Evolutionary conservation across 1,140 invertebrate genomes (phyloP).

Genomic region (Brachionus rotundiformis): DNA sequence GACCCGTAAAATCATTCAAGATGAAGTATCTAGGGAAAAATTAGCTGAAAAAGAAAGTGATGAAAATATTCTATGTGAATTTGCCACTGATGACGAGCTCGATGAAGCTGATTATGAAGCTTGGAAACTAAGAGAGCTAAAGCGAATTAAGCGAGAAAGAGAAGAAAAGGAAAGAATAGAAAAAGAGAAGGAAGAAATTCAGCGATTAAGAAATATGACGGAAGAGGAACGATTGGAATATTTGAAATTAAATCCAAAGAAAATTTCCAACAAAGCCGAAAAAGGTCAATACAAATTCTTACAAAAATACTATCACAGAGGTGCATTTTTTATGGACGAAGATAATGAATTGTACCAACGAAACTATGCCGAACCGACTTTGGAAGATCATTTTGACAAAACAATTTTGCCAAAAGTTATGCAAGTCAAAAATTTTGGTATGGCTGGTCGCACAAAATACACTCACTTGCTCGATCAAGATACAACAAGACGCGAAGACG

Average conservation of each 20-base stretch:
- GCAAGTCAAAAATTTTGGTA: constrained; percentile 99
- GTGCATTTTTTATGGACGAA: constrained; percentile 93
- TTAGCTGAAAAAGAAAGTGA: constrained; percentile 70
- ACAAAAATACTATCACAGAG: constrained; percentile 99
- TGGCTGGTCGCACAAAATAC: constrained; percentile 96
- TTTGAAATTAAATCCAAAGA: constrained; percentile 84
- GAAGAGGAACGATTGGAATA: constrained; percentile 92
- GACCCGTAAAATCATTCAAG: constrained; percentile 85
- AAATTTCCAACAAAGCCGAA: constrained; percentile 86
- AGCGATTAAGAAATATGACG: constrained; percentile 86
- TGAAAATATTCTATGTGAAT: constrained; percentile 69
- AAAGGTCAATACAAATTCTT: constrained; percentile 99
- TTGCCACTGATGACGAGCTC: constrained; percentile 95
- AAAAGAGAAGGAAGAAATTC: constrained; percentile 83
- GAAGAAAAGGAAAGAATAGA: constrained; percentile 80
- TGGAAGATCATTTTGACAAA: constrained; percentile 99
- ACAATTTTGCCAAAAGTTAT: constrained; percentile 97
- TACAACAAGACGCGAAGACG: constrained; percentile 96
- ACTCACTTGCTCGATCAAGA: constrained; percentile 99
- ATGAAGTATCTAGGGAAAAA: constrained; percentile 71
- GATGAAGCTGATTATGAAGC: constrained; percentile 95
- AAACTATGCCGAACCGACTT: constrained; percentile 91
- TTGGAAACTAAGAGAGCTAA: constrained; percentile 95
- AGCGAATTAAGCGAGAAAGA: constrained; percentile 88
- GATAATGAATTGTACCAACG: constrained; percentile 89